A percentile compares a stretch with the other conserved stretches of the same genome.
Conservation (phyloP, 1,140 invertebrate species). For the Magallana angulata region DNA sequence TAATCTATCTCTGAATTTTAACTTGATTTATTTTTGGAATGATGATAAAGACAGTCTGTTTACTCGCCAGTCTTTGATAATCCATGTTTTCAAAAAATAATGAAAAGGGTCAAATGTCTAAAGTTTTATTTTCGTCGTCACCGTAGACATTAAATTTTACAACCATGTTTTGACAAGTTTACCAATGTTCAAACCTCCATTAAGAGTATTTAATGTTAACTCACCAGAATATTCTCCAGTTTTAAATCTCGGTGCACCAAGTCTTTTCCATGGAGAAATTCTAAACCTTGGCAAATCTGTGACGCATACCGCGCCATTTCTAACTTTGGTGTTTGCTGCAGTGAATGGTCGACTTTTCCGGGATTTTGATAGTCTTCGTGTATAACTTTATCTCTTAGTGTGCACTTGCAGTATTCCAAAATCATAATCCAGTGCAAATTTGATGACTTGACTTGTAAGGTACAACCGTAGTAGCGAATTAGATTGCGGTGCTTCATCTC, state of each 20-base stretch:
- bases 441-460: conserved; percentile 42
- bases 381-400: conserved; percentile 64
- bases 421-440: conserved; percentile 71
- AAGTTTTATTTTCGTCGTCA: not conserved
- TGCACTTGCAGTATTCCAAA: conserved; percentile 70
- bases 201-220: conserved; percentile 20
- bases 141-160: not conserved
- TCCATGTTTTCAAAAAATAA: too few relatives aligned
- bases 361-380: conserved; percentile 53
- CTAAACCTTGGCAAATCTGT: conserved; percentile 67
- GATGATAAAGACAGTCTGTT: too few relatives aligned
- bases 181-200: not conserved
- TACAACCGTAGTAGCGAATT: conserved; percentile 69
- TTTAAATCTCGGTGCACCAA: conserved; percentile 76
- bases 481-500: conserved; percentile 66
- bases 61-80: too few relatives aligned
- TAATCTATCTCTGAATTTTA: too few relatives aligned
- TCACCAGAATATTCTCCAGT: conserved; percentile 75
- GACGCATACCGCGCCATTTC: conserved; percentile 62
- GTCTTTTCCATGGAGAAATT: conserved; percentile 70
- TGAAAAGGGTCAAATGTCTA: too few relatives aligned
- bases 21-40: too few relatives aligned
- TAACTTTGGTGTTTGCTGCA: conserved; percentile 60
- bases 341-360: conserved; percentile 43
- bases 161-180: not conserved